Evolutionary conservation across 2,888 invertebrate species (phyloP).

Genomic region (Ichneumoninae sp.): DNA sequence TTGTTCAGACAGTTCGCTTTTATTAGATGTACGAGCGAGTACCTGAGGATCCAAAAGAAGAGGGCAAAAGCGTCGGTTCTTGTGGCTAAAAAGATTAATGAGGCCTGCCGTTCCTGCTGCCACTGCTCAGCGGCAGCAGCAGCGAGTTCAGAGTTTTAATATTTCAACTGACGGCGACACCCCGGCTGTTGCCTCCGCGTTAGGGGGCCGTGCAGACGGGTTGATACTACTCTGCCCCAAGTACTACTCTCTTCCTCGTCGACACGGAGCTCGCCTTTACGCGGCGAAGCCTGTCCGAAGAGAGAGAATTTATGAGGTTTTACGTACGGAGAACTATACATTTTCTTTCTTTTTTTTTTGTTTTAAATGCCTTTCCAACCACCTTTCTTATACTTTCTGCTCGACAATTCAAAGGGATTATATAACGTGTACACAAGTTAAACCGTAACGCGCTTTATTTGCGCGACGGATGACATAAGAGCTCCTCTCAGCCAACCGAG

Average conservation of each 20-base stretch:
- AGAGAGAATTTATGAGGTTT: slow-evolving; percentile 58
- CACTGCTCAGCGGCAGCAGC: slow-evolving; percentile 3
- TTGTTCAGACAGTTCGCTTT: slow-evolving; percentile 2
- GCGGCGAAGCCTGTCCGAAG: slow-evolving; percentile 52
- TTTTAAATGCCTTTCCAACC: neutral
- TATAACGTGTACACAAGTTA: neutral
- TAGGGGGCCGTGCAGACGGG: slow-evolving; percentile 11
- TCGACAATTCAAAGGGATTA: neutral
- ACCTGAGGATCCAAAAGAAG: slow-evolving; percentile 35
- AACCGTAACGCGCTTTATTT: neutral
- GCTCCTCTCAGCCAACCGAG: neutral
- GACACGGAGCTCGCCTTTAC: neutral
- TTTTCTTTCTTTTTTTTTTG: neutral
- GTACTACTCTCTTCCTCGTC: slow-evolving; percentile 22
- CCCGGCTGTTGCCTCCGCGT: slow-evolving; percentile 38
- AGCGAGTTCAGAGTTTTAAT: slow-evolving; percentile 57
- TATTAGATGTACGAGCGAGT: slow-evolving; percentile 38
- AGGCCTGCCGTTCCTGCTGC: slow-evolving; percentile 33
- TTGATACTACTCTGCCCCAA: slow-evolving; percentile 14
- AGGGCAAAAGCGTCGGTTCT: slow-evolving; percentile 27
- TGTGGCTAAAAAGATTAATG: slow-evolving; percentile 56
- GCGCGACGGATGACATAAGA: neutral
- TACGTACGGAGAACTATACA: neutral
- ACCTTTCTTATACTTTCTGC: neutral
- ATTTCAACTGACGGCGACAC: slow-evolving; percentile 64